Conservation (phyloP, 2,113 vertebrate species). For the Percina caprodes region DNA sequence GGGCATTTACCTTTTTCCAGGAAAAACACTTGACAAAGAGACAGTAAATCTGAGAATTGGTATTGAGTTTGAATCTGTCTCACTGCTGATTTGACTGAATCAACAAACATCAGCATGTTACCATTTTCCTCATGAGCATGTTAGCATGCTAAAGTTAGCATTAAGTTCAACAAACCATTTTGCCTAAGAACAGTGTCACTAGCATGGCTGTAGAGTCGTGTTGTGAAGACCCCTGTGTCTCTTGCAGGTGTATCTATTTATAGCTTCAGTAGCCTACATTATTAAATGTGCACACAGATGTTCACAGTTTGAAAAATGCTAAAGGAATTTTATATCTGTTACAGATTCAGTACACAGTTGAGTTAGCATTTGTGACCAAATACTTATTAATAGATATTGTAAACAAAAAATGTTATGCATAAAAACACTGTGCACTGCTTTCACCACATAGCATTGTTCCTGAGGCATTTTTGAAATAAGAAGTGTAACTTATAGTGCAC, state of each 20-base stretch:
- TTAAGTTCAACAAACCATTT: not conserved
- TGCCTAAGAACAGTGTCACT: not conserved
- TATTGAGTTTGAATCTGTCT: not conserved
- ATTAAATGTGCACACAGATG: slow-evolving; percentile 4
- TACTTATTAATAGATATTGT: not conserved
- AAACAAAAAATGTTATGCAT: not conserved
- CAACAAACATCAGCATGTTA: not conserved
- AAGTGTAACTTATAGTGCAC: no score
- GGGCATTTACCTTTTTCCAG: not conserved
- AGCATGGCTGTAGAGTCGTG: not conserved
- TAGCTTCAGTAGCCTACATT: not conserved
- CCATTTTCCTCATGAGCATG: not conserved
- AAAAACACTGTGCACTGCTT: not conserved
- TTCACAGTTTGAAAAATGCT: not conserved
- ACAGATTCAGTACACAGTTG: not conserved
- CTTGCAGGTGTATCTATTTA: not conserved
- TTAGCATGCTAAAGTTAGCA: not conserved
- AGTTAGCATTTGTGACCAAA: not conserved
- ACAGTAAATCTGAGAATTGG: not conserved
- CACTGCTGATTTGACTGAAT: not conserved
- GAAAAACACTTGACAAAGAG: not conserved
- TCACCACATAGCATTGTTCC: not conserved
- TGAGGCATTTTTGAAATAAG: slow-evolving; percentile 23
- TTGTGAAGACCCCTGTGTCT: not conserved
- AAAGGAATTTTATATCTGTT: not conserved